A percentile compares a stretch with the other conserved stretches of the same genome.
phyloP scores from a whole-genome alignment of 2,888 invertebrate genomes.

The Heliconius erato region DNA sequence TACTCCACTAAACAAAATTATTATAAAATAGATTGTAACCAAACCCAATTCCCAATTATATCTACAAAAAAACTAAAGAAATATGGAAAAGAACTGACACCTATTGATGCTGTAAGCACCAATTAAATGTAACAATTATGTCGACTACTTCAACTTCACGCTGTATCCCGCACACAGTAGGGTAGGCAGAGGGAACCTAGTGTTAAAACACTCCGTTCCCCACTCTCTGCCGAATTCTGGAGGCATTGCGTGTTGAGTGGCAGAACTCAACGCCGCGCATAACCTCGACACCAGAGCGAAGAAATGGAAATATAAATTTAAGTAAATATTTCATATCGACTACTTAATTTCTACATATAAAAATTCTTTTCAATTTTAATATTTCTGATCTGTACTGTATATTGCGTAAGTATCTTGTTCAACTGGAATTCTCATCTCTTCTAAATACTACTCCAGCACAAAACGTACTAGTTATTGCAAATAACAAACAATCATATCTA shows the following conservation, averaged over 20 bases:
- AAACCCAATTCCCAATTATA: neutral
- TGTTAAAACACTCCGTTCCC: too few relatives aligned
- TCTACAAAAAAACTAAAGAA: neutral
- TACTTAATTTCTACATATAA: neutral
- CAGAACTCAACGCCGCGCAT: too few relatives aligned
- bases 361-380: neutral
- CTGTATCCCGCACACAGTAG: too few relatives aligned
- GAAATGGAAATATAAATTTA: too few relatives aligned
- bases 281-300: too few relatives aligned
- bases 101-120: neutral
- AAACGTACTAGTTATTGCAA: constrained; percentile 5
- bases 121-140: neutral
- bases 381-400: neutral
- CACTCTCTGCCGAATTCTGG: too few relatives aligned
- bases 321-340: too few relatives aligned
- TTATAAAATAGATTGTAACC: too few relatives aligned
- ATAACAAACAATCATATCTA: constrained; percentile 5
- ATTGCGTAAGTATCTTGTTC: neutral
- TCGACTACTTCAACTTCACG: neutral
- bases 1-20: neutral
- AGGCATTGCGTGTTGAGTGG: too few relatives aligned
- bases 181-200: too few relatives aligned
- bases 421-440: neutral
- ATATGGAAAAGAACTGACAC: neutral
- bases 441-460: constrained; percentile 4